Evolutionary conservation across 2,888 invertebrate genomes (phyloP).

Genomic region (Rambutsinella grinnellia): DNA sequence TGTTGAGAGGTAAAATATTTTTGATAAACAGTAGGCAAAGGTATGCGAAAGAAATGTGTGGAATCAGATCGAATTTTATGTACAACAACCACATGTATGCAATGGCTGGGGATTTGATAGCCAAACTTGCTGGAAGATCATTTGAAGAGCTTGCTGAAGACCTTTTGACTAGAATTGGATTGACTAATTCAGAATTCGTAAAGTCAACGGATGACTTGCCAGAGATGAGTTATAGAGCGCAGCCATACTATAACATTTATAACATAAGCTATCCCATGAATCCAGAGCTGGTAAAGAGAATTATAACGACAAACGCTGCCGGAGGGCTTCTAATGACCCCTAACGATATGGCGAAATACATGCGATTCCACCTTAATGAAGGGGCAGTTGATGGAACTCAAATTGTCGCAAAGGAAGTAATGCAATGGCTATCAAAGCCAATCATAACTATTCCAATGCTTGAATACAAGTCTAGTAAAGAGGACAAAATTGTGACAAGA

Average conservation of each 20-base stretch:
- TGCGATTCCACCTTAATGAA: slow-evolving; percentile 44
- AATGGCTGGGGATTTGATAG: too few relatives aligned
- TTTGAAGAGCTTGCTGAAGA: slow-evolving; percentile 10
- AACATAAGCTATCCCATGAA: slow-evolving; percentile 28
- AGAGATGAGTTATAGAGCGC: slow-evolving; percentile 27
- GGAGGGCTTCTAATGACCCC: slow-evolving; percentile 51
- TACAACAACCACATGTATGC: slow-evolving; percentile 57
- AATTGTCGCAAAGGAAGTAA: slow-evolving; percentile 35
- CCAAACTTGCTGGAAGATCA: too few relatives aligned
- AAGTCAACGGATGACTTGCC: slow-evolving; percentile 28
- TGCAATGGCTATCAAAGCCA: slow-evolving; percentile 17
- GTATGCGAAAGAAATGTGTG: slow-evolving; percentile 43
- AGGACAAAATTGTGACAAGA: not conserved
- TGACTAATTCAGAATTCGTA: slow-evolving; percentile 42
- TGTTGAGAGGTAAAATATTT: not conserved
- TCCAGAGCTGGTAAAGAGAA: slow-evolving; percentile 46
- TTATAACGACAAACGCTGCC: slow-evolving; percentile 12
- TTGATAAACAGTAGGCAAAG: slow-evolving; percentile 36
- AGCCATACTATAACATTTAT: slow-evolving; percentile 43
- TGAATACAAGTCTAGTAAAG: not conserved
- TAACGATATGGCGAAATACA: slow-evolving; percentile 48
- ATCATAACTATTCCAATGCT: not conserved
- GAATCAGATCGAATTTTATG: slow-evolving; percentile 33
- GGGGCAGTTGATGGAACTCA: slow-evolving; percentile 46
- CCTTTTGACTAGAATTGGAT: slow-evolving; percentile 49